Evolutionary conservation across 2,113 vertebrate species (phyloP).

Genomic region (Poecile atricapillus): DNA sequence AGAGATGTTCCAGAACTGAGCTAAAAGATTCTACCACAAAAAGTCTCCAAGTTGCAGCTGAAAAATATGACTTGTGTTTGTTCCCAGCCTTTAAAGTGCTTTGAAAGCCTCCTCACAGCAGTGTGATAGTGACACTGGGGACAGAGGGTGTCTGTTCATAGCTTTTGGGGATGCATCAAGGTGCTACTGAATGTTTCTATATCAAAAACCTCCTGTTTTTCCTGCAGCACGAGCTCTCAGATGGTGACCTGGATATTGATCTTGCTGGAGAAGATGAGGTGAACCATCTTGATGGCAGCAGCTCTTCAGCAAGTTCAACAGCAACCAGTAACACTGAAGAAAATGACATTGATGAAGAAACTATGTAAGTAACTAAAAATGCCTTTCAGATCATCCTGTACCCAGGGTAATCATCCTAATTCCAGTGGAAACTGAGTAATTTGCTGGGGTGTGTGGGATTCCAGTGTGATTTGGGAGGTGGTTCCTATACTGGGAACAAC

Average conservation of each 20-base stretch:
- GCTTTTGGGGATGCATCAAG: background rate
- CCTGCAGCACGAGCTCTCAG: conserved; percentile 86
- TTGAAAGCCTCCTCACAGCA: background rate
- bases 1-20: background rate
- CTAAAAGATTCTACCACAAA: background rate
- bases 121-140: background rate
- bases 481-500: background rate
- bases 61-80: background rate
- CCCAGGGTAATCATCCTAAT: background rate
- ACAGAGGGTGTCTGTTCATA: background rate
- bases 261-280: conserved; percentile 92
- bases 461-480: background rate
- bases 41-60: background rate
- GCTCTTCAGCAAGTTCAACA: conserved; percentile 95
- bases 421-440: background rate
- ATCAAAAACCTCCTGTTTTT: background rate
- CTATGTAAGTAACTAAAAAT: conserved; percentile 82
- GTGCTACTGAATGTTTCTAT: background rate
- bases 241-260: conserved; percentile 94
- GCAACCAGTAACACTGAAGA: conserved; percentile 98
- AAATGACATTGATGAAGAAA: conserved; percentile 98
- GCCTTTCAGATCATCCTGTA: background rate
- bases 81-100: background rate
- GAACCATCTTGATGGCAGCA: conserved; percentile 93
- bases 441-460: background rate